Percentiles rank a stretch among this genome's conserved stretches.
phyloP scores from a whole-genome alignment of 2,113 vertebrate species.

The Bothrops jararaca region DNA sequence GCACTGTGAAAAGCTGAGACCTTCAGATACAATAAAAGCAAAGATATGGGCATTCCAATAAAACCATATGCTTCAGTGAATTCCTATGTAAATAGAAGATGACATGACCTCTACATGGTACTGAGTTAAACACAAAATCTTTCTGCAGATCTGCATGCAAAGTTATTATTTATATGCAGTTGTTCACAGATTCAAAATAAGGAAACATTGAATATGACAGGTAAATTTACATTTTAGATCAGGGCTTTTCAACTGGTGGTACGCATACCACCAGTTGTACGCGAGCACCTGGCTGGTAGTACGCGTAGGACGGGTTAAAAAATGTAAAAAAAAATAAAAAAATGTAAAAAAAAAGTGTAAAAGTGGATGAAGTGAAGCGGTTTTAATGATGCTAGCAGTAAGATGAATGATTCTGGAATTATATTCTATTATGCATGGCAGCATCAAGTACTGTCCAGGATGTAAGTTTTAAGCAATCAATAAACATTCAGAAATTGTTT shows the following conservation, averaged over 20 bases:
- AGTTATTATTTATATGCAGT: background rate
- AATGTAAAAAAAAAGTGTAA: too few species aligned
- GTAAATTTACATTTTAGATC: background rate
- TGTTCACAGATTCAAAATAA: background rate
- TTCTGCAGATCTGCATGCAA: background rate
- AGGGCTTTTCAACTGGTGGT: too few species aligned
- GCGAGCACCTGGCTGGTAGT: too few species aligned
- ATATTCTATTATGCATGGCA: background rate
- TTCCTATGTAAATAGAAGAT: background rate
- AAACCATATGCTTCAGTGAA: background rate
- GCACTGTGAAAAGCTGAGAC: background rate
- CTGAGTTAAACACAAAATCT: background rate
- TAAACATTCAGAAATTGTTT: background rate
- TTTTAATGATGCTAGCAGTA: background rate
- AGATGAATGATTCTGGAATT: background rate
- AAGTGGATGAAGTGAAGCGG: too few species aligned
- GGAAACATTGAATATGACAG: background rate
- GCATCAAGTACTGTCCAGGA: background rate
- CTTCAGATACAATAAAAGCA: background rate
- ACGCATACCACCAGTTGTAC: too few species aligned
- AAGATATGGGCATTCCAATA: background rate
- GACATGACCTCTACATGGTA: background rate
- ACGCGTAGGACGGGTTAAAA: too few species aligned
- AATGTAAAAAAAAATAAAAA: too few species aligned
- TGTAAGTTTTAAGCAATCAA: background rate